A percentile compares a stretch with the other conserved stretches of the same genome.
phyloP scores from a whole-genome alignment of 2,113 vertebrate genomes.

The Corydoras sp. region DNA sequence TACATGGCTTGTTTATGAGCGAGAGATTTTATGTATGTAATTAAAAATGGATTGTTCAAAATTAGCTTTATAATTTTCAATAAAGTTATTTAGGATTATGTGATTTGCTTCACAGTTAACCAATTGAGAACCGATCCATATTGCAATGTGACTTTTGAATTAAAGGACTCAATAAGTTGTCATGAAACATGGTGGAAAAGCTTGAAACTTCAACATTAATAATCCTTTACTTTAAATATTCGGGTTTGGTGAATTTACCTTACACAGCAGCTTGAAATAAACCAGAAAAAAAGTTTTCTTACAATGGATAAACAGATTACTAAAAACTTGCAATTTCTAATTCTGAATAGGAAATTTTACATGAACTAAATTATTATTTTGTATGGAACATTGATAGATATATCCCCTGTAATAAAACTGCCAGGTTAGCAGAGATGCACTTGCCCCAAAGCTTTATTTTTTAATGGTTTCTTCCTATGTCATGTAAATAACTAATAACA shows the following conservation, averaged over 20 bases:
- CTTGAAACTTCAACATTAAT: too few relatives aligned
- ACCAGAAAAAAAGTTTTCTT: too few relatives aligned
- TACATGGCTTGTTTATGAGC: too few relatives aligned
- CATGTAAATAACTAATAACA: conserved; percentile 21
- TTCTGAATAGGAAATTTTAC: too few relatives aligned
- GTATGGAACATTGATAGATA: not conserved
- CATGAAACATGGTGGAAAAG: too few relatives aligned
- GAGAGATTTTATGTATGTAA: too few relatives aligned
- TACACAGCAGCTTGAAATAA: too few relatives aligned
- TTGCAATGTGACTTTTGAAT: not conserved
- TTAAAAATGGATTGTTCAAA: too few relatives aligned
- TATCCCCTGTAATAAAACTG: not conserved
- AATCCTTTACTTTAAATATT: not conserved
- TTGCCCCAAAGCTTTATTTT: too few relatives aligned
- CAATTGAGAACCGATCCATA: not conserved
- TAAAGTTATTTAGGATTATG: not conserved
- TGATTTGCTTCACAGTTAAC: not conserved
- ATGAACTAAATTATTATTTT: not conserved
- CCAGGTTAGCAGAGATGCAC: too few relatives aligned
- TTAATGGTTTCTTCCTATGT: not conserved
- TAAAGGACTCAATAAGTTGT: not conserved
- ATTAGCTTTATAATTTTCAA: too few relatives aligned
- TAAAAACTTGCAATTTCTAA: not conserved
- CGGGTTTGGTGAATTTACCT: not conserved
- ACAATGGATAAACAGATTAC: not conserved